Percentiles rank a stretch among this genome's conserved stretches.
These are phyloP conservation scores for Ernsta delagoae DNA, from an alignment of 2,888 invertebrate species.

Conservation along the genomic window DNA sequence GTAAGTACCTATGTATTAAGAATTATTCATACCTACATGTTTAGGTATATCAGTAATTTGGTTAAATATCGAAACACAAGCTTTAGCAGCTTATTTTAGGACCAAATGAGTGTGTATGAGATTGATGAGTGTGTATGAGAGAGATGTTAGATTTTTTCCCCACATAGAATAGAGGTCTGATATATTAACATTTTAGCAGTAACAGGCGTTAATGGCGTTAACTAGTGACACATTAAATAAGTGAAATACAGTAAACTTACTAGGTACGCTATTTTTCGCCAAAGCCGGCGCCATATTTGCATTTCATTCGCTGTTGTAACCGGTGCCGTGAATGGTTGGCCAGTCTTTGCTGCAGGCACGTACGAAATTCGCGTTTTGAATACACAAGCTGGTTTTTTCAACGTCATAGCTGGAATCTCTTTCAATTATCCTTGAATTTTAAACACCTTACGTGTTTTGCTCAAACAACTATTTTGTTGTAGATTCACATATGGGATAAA, in stretches of 20 bases:
- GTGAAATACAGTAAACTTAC: slow-evolving; percentile 14
- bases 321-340: slow-evolving; percentile 39
- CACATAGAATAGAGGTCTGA: too few species aligned
- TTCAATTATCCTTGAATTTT: slow-evolving; percentile 39
- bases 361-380: slow-evolving; percentile 42
- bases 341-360: slow-evolving; percentile 42
- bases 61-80: too few species aligned
- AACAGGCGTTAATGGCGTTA: too few species aligned
- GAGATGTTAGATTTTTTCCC: too few species aligned
- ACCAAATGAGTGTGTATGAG: too few species aligned
- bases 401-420: slow-evolving; percentile 36
- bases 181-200: too few species aligned
- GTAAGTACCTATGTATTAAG: too few species aligned
- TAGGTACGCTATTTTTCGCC: slow-evolving; percentile 16
- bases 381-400: slow-evolving; percentile 38
- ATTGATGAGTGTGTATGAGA: too few species aligned
- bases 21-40: too few species aligned
- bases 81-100: too few species aligned
- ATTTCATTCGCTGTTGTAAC: slow-evolving; percentile 45
- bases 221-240: too few species aligned
- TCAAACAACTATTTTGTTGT: slow-evolving; percentile 29
- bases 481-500: slow-evolving; percentile 19
- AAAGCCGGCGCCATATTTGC: slow-evolving; percentile 36
- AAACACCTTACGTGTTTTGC: slow-evolving; percentile 34
- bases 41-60: too few species aligned